A percentile compares a stretch with the other conserved stretches of the same genome.
phyloP scores from a whole-genome alignment of 2,113 vertebrate species.

The Leucosticte australis region DNA sequence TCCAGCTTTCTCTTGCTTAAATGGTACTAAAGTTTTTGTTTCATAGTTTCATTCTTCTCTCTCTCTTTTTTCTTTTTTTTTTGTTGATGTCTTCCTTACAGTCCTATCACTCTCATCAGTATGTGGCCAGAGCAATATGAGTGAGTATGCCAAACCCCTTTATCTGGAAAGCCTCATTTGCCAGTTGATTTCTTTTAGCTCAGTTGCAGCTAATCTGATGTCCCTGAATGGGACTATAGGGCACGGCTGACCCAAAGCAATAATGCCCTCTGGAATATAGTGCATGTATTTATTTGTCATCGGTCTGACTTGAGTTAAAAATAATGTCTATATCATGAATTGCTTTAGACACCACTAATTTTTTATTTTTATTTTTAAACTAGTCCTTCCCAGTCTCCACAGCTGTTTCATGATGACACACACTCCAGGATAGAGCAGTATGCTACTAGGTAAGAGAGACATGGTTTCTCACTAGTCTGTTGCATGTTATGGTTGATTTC shows the following conservation, averaged over 20 bases:
- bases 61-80: background rate
- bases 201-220: background rate
- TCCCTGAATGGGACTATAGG: background rate
- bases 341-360: background rate
- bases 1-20: background rate
- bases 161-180: background rate
- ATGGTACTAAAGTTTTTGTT: background rate
- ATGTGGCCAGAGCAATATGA: constrained; percentile 99
- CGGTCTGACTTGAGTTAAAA: constrained; percentile 36
- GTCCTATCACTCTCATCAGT: constrained; percentile 98
- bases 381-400: constrained; percentile 90
- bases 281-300: background rate
- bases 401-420: constrained; percentile 94
- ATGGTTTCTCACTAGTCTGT: background rate
- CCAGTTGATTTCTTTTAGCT: background rate
- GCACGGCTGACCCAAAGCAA: background rate
- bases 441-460: constrained; percentile 86
- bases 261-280: background rate
- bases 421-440: constrained; percentile 97
- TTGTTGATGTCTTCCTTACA: constrained; percentile 76
- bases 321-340: background rate
- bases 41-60: constrained; percentile 23
- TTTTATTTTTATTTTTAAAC: background rate
- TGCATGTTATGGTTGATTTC: background rate
- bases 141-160: constrained; percentile 82